Base-by-base conservation (phyloP, 1,140 invertebrate genomes). In the Sminthurinus signatus region DNA sequence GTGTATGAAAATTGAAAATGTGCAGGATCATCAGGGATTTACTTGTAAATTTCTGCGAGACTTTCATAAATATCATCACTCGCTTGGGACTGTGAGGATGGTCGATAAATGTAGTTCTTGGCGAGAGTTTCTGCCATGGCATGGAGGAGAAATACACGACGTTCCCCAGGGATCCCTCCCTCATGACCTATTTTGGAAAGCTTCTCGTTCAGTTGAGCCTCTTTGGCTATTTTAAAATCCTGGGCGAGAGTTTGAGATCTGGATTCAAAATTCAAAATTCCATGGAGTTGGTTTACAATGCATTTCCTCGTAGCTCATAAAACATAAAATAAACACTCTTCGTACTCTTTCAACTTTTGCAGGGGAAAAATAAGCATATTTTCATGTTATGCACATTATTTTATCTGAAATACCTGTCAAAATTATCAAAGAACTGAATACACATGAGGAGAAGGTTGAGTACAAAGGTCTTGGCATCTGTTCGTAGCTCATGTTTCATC, bases 351-450 rank as follows among this genome's bases (percentile, higher is more conserved):
- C n/a, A n/a, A n/a, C n/a, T n/a, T n/a, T n/a, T n/a, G n/a, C n/a
- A n/a, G n/a, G n/a, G n/a, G n/a, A n/a, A n/a, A n/a, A n/a, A n/a
- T n/a, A n/a, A n/a, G n/a, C n/a, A n/a, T n/a, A n/a, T n/a, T n/a
- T n/a, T n/a, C n/a, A n/a, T n/a, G n/a, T n/a, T 36, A 36, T 36
- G 5, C 32, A 36, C 32, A 36, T 36, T 39, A 56, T n/a, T n/a
- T 56, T 31, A 36, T 56, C 54, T 28, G n/a, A 77, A 80, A 81
- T 78, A 88, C 87, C 81, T 80, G 68, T 88, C 84, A 73, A 83
- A 89, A 75, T 90, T 86, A 48, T 84, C 79, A 62, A 88, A 89
- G 76, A 90, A 89, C 73, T 89, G 86, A 2, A 87, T 77, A 29
- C 83, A 83, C 73, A 89, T 78, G 62, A 89, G 78, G 29, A 90